These are phyloP conservation scores for Lanius collurio DNA, from an alignment of 2,113 vertebrate species.

Conservation along the genomic window DNA sequence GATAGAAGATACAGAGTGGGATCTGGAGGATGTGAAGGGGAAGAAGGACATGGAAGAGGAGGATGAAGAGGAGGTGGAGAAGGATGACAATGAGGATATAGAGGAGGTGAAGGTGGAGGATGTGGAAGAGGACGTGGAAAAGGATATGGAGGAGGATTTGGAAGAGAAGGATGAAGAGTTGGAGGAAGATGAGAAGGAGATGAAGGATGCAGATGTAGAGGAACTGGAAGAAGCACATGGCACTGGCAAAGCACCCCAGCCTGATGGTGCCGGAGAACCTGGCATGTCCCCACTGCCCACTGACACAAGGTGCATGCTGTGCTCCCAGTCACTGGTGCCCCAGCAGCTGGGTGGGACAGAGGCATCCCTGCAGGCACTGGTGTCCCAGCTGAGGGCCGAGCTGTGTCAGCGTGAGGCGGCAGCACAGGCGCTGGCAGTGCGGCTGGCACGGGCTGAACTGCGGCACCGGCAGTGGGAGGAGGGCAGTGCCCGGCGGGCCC, in stretches of 20 bases:
- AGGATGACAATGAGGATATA: neutral
- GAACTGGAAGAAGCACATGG: fast-evolving
- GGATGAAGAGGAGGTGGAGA: neutral
- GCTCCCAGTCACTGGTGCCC: fast-evolving
- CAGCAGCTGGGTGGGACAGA: fast-evolving
- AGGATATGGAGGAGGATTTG: neutral
- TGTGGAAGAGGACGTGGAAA: neutral
- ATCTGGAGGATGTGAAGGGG: neutral
- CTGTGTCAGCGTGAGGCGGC: neutral
- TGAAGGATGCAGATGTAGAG: neutral
- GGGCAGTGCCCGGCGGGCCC: neutral
- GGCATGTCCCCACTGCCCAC: fast-evolving
- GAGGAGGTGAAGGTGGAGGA: neutral
- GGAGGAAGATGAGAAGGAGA: neutral
- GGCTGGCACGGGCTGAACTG: neutral
- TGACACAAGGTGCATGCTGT: neutral
- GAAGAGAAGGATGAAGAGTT: neutral
- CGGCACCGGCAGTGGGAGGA: neutral
- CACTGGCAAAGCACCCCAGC: neutral
- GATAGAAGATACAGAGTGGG: neutral
- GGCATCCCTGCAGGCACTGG: neutral
- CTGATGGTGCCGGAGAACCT: neutral
- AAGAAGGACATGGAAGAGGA: neutral
- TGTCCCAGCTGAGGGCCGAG: neutral
- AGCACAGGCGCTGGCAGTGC: neutral